Base-by-base conservation (phyloP, 1,140 invertebrate genomes). In the Zaprionus tsacasi region DNA sequence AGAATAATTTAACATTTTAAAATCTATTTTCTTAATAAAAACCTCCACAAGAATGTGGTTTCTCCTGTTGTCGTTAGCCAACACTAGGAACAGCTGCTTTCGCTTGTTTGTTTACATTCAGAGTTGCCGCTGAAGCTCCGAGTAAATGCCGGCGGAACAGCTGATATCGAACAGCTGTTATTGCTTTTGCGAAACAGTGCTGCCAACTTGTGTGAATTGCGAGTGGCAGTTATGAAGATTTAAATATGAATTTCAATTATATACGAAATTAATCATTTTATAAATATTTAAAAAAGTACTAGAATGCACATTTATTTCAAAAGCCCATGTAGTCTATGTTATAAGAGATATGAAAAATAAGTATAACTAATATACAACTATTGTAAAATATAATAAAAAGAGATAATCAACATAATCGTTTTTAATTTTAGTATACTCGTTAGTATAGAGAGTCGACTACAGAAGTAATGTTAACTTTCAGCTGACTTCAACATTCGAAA, bases 41-140 rank as follows among this genome's bases (percentile, higher is more conserved):
- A 50, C 15, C 1, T 13, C 21, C 38, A 71, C 27, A 30, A 6
- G 59, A 76, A 59, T 61, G 33, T 8, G 43, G 55, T 13, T 11
- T 35, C 0, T 2, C 13, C 7, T 48, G 21, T 2, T 0, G n/a
- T 12, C 38, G 38, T 48, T 76, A 12, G 5, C 17, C 68, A 71
- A 59, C 67, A 76, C 68, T 66, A 15, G 2, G 6, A 15, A 68
- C 81, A 85, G 78, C 81, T 85, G 81, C 52, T 67, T 4, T 2
- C 4, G 11, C 5, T 30, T 6, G 40, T 83, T 85, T 85, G 81
- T 80, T 85, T 80, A 81, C 50, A 70, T 45, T 7, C 27, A 30
- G 13, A 63, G 72, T 67, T 27, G 57, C 54, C 68, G 74, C 48
- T 25, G 10, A 48, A 55, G 71, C 55, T 66, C 66, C 70, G 13